Conservation (phyloP, 1,140 invertebrate species). For the Pristionchus pacificus region DNA sequence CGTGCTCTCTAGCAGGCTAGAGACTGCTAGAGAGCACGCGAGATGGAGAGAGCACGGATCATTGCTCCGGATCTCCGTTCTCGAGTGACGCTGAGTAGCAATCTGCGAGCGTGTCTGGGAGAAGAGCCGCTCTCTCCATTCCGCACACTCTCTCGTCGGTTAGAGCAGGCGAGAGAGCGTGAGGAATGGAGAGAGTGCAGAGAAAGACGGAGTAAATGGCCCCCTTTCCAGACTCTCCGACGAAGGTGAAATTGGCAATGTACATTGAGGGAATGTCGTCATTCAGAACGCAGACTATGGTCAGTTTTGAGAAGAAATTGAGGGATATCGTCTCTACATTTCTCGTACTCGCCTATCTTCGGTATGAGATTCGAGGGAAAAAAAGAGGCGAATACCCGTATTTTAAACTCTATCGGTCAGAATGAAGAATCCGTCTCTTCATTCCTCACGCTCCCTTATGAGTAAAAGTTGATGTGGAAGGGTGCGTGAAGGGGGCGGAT, state of each 20-base stretch:
- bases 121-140: neutral
- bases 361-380: too few relatives aligned
- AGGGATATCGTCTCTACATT: too few relatives aligned
- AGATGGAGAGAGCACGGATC: slow-evolving; percentile 6
- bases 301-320: neutral
- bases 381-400: too few relatives aligned
- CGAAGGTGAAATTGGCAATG: slow-evolving; percentile 52
- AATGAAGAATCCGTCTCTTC: too few relatives aligned
- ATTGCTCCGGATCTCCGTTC: slow-evolving; percentile 2
- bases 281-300: slow-evolving; percentile 54
- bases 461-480: too few relatives aligned
- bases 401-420: too few relatives aligned
- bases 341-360: too few relatives aligned
- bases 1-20: too few relatives aligned
- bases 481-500: too few relatives aligned
- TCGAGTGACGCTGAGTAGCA: neutral
- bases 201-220: slow-evolving; percentile 9
- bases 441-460: too few relatives aligned
- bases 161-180: neutral
- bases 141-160: neutral
- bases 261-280: slow-evolving; percentile 54
- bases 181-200: slow-evolving; percentile 1
- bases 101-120: neutral
- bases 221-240: slow-evolving; percentile 44
- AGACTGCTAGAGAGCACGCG: too few relatives aligned